A percentile compares a stretch with the other conserved stretches of the same genome.
phyloP scores from a whole-genome alignment of 2,113 vertebrate genomes.

The Vireo altiloquus region DNA sequence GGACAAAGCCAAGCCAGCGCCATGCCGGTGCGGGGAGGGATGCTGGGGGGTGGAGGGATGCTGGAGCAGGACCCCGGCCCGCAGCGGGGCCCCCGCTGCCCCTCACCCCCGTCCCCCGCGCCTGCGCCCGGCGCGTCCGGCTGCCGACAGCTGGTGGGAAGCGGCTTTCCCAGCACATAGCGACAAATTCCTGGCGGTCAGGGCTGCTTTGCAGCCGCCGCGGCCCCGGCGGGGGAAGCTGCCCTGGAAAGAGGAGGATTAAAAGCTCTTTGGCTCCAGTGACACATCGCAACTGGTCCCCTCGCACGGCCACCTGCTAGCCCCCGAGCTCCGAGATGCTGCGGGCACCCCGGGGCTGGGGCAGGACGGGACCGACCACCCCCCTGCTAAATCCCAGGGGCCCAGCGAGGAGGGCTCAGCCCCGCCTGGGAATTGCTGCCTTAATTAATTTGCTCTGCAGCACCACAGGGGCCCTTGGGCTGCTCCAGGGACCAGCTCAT shows the following conservation, averaged over 20 bases:
- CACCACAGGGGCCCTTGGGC: not conserved
- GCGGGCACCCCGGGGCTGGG: not conserved
- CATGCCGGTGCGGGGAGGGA: not conserved
- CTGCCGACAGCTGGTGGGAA: slow-evolving; percentile 58
- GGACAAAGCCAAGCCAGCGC: not conserved
- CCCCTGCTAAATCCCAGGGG: not conserved
- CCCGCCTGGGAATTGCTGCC: not conserved
- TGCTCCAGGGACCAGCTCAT: not conserved
- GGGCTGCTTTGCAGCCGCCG: slow-evolving; percentile 50
- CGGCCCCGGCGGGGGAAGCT: not conserved
- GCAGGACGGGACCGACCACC: not conserved
- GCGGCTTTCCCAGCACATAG: slow-evolving; percentile 57
- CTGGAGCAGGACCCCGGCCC: not conserved
- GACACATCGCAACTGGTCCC: not conserved
- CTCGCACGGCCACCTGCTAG: not conserved
- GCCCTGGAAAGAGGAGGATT: not conserved
- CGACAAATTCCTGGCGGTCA: slow-evolving; percentile 60
- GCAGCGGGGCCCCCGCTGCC: not conserved
- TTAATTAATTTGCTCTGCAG: not conserved
- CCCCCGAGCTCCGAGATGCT: not conserved
- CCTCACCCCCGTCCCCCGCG: not conserved
- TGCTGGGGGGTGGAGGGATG: too few species aligned
- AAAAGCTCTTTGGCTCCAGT: not conserved
- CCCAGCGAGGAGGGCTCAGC: not conserved
- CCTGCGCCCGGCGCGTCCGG: not conserved